Conservation (phyloP, 1,140 invertebrate genomes). For the Mycetomoellerius zeteki region DNA sequence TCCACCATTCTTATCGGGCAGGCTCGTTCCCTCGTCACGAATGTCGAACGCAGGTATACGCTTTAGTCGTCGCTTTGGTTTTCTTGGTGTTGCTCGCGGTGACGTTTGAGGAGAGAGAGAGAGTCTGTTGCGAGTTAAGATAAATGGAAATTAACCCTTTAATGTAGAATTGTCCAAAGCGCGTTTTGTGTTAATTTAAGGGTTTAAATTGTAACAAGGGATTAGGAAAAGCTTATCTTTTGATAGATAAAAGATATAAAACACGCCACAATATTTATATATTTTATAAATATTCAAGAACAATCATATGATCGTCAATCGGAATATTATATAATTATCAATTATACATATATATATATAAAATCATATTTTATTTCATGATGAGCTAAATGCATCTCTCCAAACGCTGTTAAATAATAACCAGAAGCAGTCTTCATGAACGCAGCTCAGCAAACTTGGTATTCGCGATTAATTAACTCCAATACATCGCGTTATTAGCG, state of each 20-base stretch:
- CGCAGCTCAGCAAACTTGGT: conserved; percentile 46
- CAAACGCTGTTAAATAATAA: conserved; percentile 51
- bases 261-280: neutral
- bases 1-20: conserved; percentile 50
- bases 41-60: conserved; percentile 53
- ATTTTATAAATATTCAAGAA: neutral
- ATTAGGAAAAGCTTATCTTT: neutral
- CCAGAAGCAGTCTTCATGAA: conserved; percentile 41
- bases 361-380: neutral
- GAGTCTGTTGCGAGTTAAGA: conserved; percentile 9
- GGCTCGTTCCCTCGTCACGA: conserved; percentile 47
- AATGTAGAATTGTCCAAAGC: neutral
- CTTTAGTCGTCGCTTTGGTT: conserved; percentile 31
- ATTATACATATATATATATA: neutral
- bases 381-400: neutral
- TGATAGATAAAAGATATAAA: neutral
- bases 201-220: neutral
- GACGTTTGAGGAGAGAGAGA: conserved; percentile 32
- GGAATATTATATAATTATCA: neutral
- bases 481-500: conserved; percentile 60
- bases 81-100: conserved; percentile 44
- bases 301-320: neutral
- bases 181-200: neutral
- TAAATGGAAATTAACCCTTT: conserved; percentile 37
- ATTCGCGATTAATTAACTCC: conserved; percentile 68